Percentiles rank a stretch among this genome's conserved stretches.
Evolutionary conservation across 2,888 invertebrate genomes (phyloP).

Genomic region (Trypoxylon attenuatum): DNA sequence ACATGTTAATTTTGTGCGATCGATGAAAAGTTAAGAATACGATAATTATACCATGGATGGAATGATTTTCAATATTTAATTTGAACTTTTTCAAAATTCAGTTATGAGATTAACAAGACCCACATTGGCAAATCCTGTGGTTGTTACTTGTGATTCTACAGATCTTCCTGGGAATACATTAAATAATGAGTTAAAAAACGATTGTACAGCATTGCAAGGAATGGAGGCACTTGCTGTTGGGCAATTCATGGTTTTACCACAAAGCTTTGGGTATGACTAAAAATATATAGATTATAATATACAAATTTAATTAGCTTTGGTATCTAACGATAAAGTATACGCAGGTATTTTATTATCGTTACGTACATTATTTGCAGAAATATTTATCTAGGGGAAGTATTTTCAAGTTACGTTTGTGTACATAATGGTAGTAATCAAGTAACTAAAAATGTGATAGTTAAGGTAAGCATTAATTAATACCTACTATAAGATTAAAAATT

Average conservation of each 20-base stretch:
- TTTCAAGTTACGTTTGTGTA: conserved; percentile 97
- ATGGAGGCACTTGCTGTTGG: conserved; percentile 90
- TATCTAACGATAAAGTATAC: neutral
- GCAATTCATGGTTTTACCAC: conserved; percentile 93
- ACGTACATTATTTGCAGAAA: conserved; percentile 78
- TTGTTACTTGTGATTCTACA: conserved; percentile 88
- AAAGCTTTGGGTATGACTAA: conserved; percentile 89
- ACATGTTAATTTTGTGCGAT: too few species aligned
- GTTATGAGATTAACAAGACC: conserved; percentile 97
- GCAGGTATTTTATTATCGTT: neutral
- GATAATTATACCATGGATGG: too few species aligned
- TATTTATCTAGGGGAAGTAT: conserved; percentile 98
- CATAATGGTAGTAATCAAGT: conserved; percentile 94
- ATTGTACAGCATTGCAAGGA: conserved; percentile 88
- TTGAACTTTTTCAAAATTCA: conserved; percentile 66
- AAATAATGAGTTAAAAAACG: conserved; percentile 85
- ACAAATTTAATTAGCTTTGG: neutral
- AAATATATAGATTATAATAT: too few species aligned
- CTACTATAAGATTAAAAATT: neutral
- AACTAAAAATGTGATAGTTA: conserved; percentile 89
- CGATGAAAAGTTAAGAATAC: too few species aligned
- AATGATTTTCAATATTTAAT: too few species aligned
- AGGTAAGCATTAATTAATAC: conserved; percentile 75
- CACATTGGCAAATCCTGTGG: conserved; percentile 87
- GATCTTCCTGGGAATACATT: conserved; percentile 90